Percentiles rank a stretch among this genome's conserved stretches.
Evolutionary conservation across 2,113 vertebrate species (phyloP).

Genomic region (Apodemus sylvaticus): DNA sequence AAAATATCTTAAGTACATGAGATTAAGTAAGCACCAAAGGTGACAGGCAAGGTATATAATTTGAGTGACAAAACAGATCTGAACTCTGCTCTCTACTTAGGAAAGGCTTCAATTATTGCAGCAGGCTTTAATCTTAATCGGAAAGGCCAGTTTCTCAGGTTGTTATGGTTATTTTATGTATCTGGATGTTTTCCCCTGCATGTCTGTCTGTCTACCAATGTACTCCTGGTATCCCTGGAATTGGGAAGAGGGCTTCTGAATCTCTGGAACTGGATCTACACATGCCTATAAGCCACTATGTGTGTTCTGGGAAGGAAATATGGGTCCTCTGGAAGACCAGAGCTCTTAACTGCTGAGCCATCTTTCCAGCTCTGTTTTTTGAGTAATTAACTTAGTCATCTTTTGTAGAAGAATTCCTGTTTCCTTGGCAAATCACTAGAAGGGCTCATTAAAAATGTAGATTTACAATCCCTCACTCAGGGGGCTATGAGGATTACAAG

Average conservation of each 20-base stretch:
- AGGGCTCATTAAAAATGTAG: neutral
- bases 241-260: neutral
- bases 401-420: neutral
- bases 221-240: neutral
- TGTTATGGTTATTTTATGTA: neutral
- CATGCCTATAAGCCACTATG: neutral
- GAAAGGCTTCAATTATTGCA: neutral
- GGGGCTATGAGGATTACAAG: neutral
- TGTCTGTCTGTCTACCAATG: too few relatives aligned
- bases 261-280: neutral
- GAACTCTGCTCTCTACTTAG: neutral
- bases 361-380: neutral
- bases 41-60: neutral
- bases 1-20: neutral
- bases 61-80: neutral
- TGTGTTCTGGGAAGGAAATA: neutral
- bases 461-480: neutral
- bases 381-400: neutral
- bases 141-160: neutral
- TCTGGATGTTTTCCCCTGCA: neutral
- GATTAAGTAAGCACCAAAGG: neutral
- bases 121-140: neutral
- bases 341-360: neutral
- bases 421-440: neutral
- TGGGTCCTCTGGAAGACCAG: neutral